These are phyloP conservation scores for Bradypodion ventrale DNA, from an alignment of 2,797 vertebrate genomes.

Conservation along the genomic window DNA sequence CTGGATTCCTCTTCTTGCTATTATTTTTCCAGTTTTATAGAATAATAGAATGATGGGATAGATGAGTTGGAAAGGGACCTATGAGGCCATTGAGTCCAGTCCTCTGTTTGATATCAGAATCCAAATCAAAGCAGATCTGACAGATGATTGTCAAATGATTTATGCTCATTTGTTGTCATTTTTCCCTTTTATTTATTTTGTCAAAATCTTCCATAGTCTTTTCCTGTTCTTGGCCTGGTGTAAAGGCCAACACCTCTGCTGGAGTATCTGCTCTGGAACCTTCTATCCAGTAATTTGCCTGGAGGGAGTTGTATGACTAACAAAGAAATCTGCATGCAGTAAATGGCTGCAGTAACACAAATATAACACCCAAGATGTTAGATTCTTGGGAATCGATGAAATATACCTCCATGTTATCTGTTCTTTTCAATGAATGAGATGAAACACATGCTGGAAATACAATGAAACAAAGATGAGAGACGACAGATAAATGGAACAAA, in stretches of 20 bases:
- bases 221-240: conserved; percentile 46
- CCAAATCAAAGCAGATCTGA: too few species aligned
- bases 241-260: background rate
- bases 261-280: background rate
- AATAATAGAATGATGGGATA: too few species aligned
- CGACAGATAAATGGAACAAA: conserved; percentile 15
- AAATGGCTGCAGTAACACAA: background rate
- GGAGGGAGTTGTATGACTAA: background rate
- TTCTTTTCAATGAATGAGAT: background rate
- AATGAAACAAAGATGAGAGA: conserved; percentile 9
- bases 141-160: too few species aligned
- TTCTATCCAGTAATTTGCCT: background rate
- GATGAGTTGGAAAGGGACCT: too few species aligned
- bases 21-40: conserved; percentile 39
- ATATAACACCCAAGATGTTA: background rate
- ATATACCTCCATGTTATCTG: background rate
- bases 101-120: too few species aligned
- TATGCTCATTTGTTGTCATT: too few species aligned
- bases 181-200: conserved; percentile 46
- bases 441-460: background rate
- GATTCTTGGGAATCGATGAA: background rate
- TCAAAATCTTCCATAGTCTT: conserved; percentile 50
- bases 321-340: background rate
- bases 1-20: conserved; percentile 43
- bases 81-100: too few species aligned